Base-by-base conservation (phyloP, 2,888 invertebrate species). In the Lissocephala sabroskyi region DNA sequence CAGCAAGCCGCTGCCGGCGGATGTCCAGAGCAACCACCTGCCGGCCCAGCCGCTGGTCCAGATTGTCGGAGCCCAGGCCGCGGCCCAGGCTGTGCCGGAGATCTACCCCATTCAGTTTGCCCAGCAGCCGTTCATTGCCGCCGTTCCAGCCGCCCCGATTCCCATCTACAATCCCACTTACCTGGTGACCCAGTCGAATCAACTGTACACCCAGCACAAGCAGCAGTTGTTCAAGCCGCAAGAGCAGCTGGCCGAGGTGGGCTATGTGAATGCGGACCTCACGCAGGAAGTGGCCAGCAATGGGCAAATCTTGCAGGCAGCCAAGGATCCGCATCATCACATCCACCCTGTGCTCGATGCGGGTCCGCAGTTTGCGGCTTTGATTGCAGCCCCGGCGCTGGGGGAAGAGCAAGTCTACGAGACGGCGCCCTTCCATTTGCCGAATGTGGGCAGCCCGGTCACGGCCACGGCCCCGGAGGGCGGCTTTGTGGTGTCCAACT, bases 221-320 rank as follows among this genome's bases (percentile, higher is more conserved):
- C 82, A 82, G 53, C 80, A 84, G 9, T 79, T 88, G 5, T 88
- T 87, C 58, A 87, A 88, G 71, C 86, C 87, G 7, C 87, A 87
- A 60, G 73, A 87, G 44, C 86, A 86, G 32, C 85, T 84, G 3
- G 45, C 75, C 13, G 61, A 75, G 42, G 18, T 74, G 1, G 79
- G 79, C 26, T 82, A 82, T 41, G 76, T 76, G 1, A 79, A 79
- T 36, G 78, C 79, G 1, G 84, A 84, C 50, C 59, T 82, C 9
- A 83, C 82, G 4, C 82, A 82, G 47, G 78, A 84, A 50, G 81
- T 83, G 6, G 83, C 84, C 28, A 84, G 84, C 51, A 78, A 82
- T 48, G 84, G 85, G 0, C 85, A 85, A 59, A 82, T 85, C 16
- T 52, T 82, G 28, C 81, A 84, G 50, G 80, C 83, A 2, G 80